Conservation (phyloP, 2,888 invertebrate species). For the Sinopyrophorus schimmeli region DNA sequence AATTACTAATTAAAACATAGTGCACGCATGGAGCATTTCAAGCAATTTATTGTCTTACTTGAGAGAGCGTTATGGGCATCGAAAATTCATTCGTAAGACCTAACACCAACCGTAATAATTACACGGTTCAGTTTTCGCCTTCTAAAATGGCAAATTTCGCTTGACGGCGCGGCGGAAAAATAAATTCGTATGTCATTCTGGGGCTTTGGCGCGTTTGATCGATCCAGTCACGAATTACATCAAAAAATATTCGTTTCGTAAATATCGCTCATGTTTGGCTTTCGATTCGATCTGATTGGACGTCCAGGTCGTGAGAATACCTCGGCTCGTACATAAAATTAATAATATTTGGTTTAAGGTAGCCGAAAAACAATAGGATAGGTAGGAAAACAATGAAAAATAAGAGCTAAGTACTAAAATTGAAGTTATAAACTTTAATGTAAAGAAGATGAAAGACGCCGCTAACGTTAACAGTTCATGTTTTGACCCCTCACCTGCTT, state of each 20-base stretch:
- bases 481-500: slow-evolving; percentile 35
- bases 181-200: slow-evolving; percentile 28
- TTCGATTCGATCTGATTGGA: slow-evolving; percentile 45
- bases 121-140: too few species aligned
- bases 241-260: slow-evolving; percentile 40
- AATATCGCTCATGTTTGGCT: slow-evolving; percentile 41
- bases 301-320: slow-evolving; percentile 46
- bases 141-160: slow-evolving; percentile 6
- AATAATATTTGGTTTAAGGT: background rate
- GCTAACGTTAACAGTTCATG: slow-evolving; percentile 37
- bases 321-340: slow-evolving; percentile 5
- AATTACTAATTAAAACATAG: slow-evolving; percentile 56
- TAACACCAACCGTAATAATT: slow-evolving; percentile 10
- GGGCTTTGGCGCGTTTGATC: slow-evolving; percentile 34
- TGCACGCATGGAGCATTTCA: slow-evolving; percentile 46
- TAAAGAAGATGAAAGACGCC: slow-evolving; percentile 35
- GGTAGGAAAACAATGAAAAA: slow-evolving; percentile 7
- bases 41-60: slow-evolving; percentile 30
- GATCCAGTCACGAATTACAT: slow-evolving; percentile 35
- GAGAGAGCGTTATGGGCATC: slow-evolving; percentile 22
- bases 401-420: slow-evolving; percentile 16
- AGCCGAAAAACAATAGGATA: background rate
- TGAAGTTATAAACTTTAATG: slow-evolving; percentile 29
- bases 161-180: too few species aligned
- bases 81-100: slow-evolving; percentile 19